phyloP scores from a whole-genome alignment of 1,140 invertebrate genomes.

The Onthophagus taurus region DNA sequence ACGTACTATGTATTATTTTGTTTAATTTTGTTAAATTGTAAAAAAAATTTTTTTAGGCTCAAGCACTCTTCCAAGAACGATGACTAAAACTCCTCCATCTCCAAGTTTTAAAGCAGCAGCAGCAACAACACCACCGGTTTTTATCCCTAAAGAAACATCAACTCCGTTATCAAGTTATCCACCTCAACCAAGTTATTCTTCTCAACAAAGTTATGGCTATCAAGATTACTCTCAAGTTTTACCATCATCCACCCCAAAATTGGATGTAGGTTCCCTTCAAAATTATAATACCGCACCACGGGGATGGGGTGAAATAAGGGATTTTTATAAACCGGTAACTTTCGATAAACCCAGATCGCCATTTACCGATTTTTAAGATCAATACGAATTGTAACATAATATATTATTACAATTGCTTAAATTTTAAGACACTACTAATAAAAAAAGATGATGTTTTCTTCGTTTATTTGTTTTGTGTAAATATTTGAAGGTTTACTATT shows the following conservation, averaged over 20 bases:
- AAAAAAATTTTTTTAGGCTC: conserved; percentile 43
- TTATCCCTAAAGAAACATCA: conserved; percentile 41
- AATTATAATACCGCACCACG: conserved; percentile 76
- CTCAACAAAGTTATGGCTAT: conserved; percentile 10
- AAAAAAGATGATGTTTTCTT: background rate
- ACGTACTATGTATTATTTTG: too few relatives aligned
- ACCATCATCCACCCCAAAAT: conserved; percentile 18
- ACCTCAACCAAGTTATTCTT: conserved; percentile 32
- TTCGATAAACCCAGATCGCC: conserved; percentile 46
- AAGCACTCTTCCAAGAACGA: conserved; percentile 43
- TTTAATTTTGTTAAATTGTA: too few relatives aligned
- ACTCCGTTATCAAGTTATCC: conserved; percentile 39
- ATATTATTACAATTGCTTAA: too few relatives aligned
- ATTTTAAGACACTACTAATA: background rate
- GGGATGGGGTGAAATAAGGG: conserved; percentile 59
- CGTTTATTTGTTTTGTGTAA: too few relatives aligned
- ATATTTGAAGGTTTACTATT: too few relatives aligned
- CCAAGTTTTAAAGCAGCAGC: conserved; percentile 39
- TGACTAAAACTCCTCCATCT: conserved; percentile 41
- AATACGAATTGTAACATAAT: too few relatives aligned
- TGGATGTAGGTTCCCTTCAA: conserved; percentile 30
- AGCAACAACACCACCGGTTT: conserved; percentile 24
- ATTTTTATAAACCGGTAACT: conserved; percentile 58
- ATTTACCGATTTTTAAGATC: conserved; percentile 54
- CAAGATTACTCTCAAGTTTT: conserved; percentile 36